Base-by-base conservation (phyloP, 2,888 invertebrate species). In the Archaeoteleia sp. region DNA sequence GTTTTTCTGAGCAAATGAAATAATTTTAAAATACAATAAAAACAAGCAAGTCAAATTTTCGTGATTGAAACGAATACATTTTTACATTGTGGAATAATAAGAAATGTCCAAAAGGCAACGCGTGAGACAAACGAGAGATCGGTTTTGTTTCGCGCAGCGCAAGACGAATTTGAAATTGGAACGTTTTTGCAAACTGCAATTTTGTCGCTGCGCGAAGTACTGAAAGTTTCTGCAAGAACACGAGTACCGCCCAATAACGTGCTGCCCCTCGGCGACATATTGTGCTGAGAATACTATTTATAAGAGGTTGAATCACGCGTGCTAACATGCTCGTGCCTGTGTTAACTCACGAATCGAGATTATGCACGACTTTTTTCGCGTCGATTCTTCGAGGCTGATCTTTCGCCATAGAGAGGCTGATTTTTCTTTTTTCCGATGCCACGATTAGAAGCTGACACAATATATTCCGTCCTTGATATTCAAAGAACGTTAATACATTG, bases 221-320 rank as follows among this genome's bases (percentile, higher is more conserved):
- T 46, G 49, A 35, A 55, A 65, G 71, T 55, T 62, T 49, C 58
- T 57, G 53, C 51, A 53, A 43, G 32, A 51, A 14, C 42, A 53
- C 40, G 46, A 35, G 55, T 46, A 40, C 55, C 60, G 53, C 46
- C 49, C 43, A 63, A 54, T 63, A 63, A 49, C 70, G 70, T 57
- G 62, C 60, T 57, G 49, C 51, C 61, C 57, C 61, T 61, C 57
- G 65, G 61, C 65, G 65, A 66, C 65, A 66, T 49, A 49, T 65
- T 58, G 61, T 68, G 68, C 69, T 48, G 48, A 54, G 46, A 51
- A 37, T 61, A 75, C 74, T 77, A 77, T 77, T 77, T 74, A 76
- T 77, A 77, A 74, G 67, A 70, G 74, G 62, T 70, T 75, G 77
- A 77, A 74, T 77, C 77, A 77, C 68, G 68, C 68, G 61, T 67